These are phyloP conservation scores for Chloropsis cyanopogon DNA, from an alignment of 2,113 vertebrate genomes.

Conservation along the genomic window DNA sequence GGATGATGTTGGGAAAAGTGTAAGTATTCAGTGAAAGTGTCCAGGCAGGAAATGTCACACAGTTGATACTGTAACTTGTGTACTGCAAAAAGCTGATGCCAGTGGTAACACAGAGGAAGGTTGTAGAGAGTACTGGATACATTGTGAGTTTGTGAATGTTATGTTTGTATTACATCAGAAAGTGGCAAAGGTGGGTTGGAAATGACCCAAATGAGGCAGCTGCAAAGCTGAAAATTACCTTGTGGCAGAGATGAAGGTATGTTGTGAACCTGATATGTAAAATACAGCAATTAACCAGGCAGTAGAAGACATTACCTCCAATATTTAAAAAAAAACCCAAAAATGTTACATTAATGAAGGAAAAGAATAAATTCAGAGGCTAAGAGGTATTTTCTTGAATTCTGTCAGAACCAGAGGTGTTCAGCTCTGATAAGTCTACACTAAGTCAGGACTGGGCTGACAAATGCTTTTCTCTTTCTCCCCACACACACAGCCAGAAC, in stretches of 20 bases:
- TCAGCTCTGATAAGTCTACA: neutral
- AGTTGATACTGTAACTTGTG: neutral
- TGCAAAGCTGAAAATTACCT: neutral
- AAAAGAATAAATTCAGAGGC: neutral
- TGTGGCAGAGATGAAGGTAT: neutral
- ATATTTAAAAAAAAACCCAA: neutral
- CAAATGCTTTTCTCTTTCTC: neutral
- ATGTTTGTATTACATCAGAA: neutral
- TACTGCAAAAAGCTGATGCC: neutral
- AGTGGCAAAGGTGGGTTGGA: neutral
- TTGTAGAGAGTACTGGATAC: neutral
- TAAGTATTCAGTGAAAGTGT: constrained; percentile 62
- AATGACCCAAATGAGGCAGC: neutral
- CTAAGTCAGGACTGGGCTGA: neutral
- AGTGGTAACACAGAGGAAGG: neutral
- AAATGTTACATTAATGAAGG: neutral
- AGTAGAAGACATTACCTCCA: neutral
- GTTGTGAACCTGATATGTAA: neutral
- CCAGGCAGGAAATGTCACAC: neutral
- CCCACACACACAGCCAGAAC: neutral
- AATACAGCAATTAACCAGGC: neutral
- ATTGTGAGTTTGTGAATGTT: neutral
- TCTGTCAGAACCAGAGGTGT: neutral
- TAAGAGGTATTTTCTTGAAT: neutral
- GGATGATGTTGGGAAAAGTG: constrained; percentile 95